Base-by-base conservation (phyloP, 2,797 vertebrate genomes). In the Lutra lutra region DNA sequence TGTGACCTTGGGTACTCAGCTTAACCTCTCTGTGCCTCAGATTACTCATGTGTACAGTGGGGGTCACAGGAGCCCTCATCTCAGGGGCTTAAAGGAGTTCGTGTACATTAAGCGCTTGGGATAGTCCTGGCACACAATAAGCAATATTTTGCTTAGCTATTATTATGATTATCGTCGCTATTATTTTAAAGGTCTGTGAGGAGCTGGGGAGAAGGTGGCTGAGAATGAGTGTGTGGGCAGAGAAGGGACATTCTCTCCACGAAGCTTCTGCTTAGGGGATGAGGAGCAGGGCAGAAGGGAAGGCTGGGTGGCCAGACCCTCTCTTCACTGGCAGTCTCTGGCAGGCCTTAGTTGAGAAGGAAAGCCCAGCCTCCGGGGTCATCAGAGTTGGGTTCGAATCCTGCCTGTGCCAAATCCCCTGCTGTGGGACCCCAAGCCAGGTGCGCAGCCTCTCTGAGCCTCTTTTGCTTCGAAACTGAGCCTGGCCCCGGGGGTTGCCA, bases 371-470 rank as follows among this genome's bases (percentile, higher is more conserved):
- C 35, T 29, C 23, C 35, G 18, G 13, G 29, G 15, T 60, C 1
- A 0, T 38, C 75, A 62, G 51, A 83, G 27, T 70, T 21, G 32
- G 56, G 73, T 96, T 89, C 75, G 32, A 82, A 75, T 58, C 40
- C 40, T 43, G 40, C 43, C 51, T 20, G 2, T 54, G 78, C 92
- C 70, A 13, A 54, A 60, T 58, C 23, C 17, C 56, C 35, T 38
- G 86, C 94, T 93, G 66, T 35, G 87, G 46, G 64, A 66, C 60
- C 43, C 75, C 75, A 38, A 90, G 62, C 54, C 64, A 18, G 32
- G 58, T 32, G 17, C 92, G 38, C 48, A 64, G 75, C 72, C 46
- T 94, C 84, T 94, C 85, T 92, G 92, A 51, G 29, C 32, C 35
- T 90, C 75, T 58, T n/a, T 77, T 18, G 40, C 68, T 68, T 77